phyloP scores from a whole-genome alignment of 1,140 invertebrate species.

The Leptinotarsa lineolata region DNA sequence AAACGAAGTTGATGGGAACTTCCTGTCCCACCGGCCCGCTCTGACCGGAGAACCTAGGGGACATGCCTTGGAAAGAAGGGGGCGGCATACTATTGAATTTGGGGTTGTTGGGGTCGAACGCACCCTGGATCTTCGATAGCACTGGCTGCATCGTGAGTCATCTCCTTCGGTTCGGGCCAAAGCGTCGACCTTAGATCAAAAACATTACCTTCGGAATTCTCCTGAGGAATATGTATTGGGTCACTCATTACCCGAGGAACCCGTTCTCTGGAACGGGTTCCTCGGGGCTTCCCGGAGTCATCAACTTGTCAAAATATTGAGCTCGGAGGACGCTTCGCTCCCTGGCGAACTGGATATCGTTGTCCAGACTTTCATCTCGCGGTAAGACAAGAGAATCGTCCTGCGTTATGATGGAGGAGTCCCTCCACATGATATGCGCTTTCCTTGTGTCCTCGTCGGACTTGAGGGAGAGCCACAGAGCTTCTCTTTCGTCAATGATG shows the following conservation, averaged over 20 bases:
- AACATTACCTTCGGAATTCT: constrained; percentile 80
- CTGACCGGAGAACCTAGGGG: constrained; percentile 54
- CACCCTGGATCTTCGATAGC: constrained; percentile 53
- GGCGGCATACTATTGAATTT: constrained; percentile 44
- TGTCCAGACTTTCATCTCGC: constrained; percentile 83
- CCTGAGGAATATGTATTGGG: constrained; percentile 82
- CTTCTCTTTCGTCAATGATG: constrained; percentile 55
- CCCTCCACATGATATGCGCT: constrained; percentile 74
- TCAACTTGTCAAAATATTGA: constrained; percentile 80
- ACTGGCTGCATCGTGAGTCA: constrained; percentile 53
- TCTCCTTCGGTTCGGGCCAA: constrained; percentile 81
- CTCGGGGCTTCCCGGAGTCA: constrained; percentile 83
- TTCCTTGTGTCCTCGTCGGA: constrained; percentile 79
- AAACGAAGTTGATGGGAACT: constrained; percentile 43
- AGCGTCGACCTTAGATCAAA: constrained; percentile 72
- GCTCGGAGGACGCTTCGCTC: constrained; percentile 83
- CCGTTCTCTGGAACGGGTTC: constrained; percentile 85
- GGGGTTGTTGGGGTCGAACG: constrained; percentile 56
- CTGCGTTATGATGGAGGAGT: constrained; percentile 70
- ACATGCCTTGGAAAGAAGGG: constrained; percentile 49
- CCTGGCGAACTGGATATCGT: constrained; percentile 80
- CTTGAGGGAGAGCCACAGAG: constrained; percentile 73
- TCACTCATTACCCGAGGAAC: constrained; percentile 76
- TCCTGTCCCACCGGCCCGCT: constrained; percentile 40
- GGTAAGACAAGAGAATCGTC: constrained; percentile 67